Evolutionary conservation across 2,797 vertebrate genomes (phyloP).

Genomic region (Masticophis lateralis): DNA sequence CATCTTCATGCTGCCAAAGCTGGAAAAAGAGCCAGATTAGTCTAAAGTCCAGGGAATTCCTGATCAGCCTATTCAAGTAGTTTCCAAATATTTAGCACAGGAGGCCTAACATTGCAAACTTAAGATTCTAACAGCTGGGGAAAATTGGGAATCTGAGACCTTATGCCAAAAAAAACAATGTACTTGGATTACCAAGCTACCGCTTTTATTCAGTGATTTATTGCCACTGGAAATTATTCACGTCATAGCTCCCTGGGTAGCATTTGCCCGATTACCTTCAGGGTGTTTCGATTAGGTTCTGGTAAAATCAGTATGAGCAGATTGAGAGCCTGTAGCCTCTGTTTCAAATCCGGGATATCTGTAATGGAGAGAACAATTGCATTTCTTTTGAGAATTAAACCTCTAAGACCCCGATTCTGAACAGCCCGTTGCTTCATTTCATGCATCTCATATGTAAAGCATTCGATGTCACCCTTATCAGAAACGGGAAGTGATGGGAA

Average conservation of each 20-base stretch:
- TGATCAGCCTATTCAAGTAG: background rate
- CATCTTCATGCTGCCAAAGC: background rate
- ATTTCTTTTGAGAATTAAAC: background rate
- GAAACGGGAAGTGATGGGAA: background rate
- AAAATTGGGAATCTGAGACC: background rate
- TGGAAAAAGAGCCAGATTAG: background rate
- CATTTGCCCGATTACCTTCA: conserved; percentile 77
- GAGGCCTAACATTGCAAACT: background rate
- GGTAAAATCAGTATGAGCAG: conserved; percentile 86
- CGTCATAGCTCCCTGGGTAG: background rate
- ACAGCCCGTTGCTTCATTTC: background rate
- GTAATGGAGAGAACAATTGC: conserved; percentile 18
- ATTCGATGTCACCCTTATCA: background rate
- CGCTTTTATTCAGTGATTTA: background rate
- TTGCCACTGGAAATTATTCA: background rate
- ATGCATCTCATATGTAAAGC: too few species aligned
- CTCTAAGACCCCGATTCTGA: background rate
- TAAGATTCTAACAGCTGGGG: background rate
- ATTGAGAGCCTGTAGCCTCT: conserved; percentile 87
- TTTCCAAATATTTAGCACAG: background rate
- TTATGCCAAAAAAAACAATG: too few species aligned
- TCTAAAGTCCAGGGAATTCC: background rate
- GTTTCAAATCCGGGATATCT: conserved; percentile 86
- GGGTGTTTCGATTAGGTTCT: conserved; percentile 85
- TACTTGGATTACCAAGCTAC: background rate